phyloP scores from a whole-genome alignment of 2,797 vertebrate genomes.

The Poecilia velifera region DNA sequence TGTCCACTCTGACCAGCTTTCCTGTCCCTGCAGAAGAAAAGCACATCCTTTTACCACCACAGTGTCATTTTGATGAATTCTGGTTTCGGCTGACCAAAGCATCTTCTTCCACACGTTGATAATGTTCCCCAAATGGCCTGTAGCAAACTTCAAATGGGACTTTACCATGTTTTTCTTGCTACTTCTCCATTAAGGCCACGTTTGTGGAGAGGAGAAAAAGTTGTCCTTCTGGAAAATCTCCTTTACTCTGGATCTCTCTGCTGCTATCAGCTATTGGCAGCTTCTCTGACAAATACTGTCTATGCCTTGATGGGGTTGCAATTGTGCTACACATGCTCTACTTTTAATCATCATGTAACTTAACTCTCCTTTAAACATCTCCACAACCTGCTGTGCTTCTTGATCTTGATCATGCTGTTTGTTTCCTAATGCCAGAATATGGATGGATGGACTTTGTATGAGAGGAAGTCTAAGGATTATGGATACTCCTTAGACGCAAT shows the following conservation, averaged over 20 bases:
- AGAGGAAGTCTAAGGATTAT: not conserved
- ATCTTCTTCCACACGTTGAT: not conserved
- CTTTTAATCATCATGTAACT: not conserved
- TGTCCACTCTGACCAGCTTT: not conserved
- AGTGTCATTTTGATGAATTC: not conserved
- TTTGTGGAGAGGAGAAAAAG: not conserved
- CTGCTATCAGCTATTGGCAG: not conserved
- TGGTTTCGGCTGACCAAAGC: not conserved
- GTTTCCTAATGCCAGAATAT: not conserved
- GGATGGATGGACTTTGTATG: not conserved
- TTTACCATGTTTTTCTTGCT: not conserved
- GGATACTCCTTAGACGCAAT: not conserved
- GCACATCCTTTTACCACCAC: not conserved
- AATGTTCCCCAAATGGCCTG: not conserved
- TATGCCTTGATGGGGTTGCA: not conserved
- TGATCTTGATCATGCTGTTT: not conserved
- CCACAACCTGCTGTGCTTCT: not conserved
- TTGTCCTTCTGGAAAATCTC: not conserved
- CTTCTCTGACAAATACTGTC: not conserved
- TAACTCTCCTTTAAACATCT: not conserved
- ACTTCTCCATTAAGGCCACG: not conserved
- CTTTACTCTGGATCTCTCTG: not conserved
- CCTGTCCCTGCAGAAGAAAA: not conserved
- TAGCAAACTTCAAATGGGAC: not conserved
- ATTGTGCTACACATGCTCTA: not conserved